These are phyloP conservation scores for Ceratina australensis DNA, from an alignment of 1,140 invertebrate genomes.

Conservation along the genomic window DNA sequence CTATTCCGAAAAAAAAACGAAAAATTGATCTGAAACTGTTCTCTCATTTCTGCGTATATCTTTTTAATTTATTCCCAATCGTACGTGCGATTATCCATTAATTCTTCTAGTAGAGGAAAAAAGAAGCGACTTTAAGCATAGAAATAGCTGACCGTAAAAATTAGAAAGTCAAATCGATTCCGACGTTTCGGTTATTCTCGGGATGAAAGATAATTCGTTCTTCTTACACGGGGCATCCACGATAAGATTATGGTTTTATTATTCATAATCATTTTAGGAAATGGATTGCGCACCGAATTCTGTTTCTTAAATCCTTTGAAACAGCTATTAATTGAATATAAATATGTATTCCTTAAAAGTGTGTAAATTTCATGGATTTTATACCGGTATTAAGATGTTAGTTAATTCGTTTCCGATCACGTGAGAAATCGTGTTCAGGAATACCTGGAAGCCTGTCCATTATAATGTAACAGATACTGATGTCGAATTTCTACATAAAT, in stretches of 20 bases:
- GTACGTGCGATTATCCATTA: neutral
- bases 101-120: neutral
- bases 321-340: neutral
- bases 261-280: slow-evolving; percentile 24
- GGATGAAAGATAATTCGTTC: neutral
- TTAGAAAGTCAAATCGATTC: slow-evolving; percentile 40
- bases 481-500: neutral
- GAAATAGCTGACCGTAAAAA: slow-evolving; percentile 1
- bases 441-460: neutral
- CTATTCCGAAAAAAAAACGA: neutral
- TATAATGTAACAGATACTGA: neutral
- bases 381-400: neutral
- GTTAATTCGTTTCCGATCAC: neutral
- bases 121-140: neutral
- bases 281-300: neutral
- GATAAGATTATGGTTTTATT: slow-evolving; percentile 33
- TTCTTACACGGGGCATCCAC: neutral
- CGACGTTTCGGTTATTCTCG: neutral
- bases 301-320: neutral
- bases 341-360: neutral
- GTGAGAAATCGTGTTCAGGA: neutral
- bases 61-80: neutral
- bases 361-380: neutral
- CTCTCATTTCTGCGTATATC: neutral
- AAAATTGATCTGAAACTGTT: too few relatives aligned